Conservation (phyloP, 2,888 invertebrate genomes). For the Copidosoma aretas region DNA sequence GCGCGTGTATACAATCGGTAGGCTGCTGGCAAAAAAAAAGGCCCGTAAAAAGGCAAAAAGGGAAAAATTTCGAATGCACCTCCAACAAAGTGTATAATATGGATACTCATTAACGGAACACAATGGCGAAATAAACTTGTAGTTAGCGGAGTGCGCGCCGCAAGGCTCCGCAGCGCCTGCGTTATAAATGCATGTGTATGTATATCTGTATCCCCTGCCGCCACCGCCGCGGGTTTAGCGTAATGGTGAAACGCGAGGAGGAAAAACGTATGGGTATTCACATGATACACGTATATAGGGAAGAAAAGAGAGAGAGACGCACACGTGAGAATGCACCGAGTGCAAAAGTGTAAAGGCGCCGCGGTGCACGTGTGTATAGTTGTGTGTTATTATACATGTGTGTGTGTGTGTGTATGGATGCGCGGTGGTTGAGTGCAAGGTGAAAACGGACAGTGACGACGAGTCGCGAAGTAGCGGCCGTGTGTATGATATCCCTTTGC, state of each 20-base stretch:
- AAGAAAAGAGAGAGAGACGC: conserved; percentile 13
- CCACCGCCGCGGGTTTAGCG: conserved; percentile 9
- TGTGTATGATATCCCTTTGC: neutral
- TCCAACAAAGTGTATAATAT: conserved; percentile 12
- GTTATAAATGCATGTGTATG: too few species aligned
- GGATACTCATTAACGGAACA: conserved; percentile 37
- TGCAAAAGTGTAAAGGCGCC: conserved; percentile 5
- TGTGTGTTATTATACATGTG: too few species aligned
- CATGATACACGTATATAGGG: neutral
- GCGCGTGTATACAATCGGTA: too few species aligned
- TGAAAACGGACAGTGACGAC: conserved; percentile 29
- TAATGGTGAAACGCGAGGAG: conserved; percentile 19
- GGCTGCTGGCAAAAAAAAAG: neutral
- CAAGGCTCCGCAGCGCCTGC: neutral
- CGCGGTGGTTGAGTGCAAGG: conserved; percentile 2
- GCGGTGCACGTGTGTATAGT: too few species aligned
- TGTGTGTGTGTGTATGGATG: neutral
- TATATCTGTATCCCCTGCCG: neutral
- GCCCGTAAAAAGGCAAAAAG: conserved; percentile 31
- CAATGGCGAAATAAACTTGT: conserved; percentile 40
- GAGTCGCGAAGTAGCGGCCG: neutral
- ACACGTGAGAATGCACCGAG: conserved; percentile 35
- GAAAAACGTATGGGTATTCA: neutral
- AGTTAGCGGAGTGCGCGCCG: conserved; percentile 17
- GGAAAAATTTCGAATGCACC: conserved; percentile 22